Conservation (phyloP, 2,888 invertebrate species). For the Polymixis lichenea region DNA sequence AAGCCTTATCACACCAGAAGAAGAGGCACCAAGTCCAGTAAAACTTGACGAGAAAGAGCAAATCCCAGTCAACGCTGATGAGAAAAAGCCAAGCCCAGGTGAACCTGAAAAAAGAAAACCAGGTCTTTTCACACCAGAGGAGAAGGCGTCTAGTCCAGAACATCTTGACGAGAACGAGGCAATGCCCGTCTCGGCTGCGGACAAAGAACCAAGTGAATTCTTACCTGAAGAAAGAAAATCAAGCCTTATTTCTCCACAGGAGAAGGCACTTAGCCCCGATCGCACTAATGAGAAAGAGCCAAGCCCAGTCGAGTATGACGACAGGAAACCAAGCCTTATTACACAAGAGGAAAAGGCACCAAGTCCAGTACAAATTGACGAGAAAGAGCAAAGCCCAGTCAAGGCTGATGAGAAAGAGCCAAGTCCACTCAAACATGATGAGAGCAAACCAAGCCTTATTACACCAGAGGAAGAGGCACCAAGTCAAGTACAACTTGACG, state of each 20-base stretch:
- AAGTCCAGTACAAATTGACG: too few relatives aligned
- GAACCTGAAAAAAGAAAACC: neutral
- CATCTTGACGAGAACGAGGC: neutral
- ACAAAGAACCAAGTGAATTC: neutral
- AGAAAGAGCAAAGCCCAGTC: too few relatives aligned
- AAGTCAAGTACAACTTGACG: too few relatives aligned
- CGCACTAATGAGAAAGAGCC: too few relatives aligned
- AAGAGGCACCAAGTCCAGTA: neutral
- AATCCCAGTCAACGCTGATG: neutral
- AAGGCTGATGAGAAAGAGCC: too few relatives aligned
- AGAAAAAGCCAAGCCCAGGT: neutral
- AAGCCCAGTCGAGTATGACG: too few relatives aligned
- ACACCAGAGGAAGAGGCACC: too few relatives aligned
- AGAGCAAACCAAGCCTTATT: too few relatives aligned
- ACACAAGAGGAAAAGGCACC: too few relatives aligned
- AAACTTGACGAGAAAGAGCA: neutral
- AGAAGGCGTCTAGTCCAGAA: neutral
- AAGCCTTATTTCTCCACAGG: neutral
- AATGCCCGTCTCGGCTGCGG: slow-evolving; percentile 1
- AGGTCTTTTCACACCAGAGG: neutral
- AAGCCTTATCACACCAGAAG: neutral
- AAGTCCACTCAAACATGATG: too few relatives aligned
- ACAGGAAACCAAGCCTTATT: too few relatives aligned
- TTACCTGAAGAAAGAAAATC: neutral
- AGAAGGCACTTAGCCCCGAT: too few relatives aligned